Percentiles rank a stretch among this genome's conserved stretches.
These are phyloP conservation scores for Laticauda laticaudata DNA, from an alignment of 2,113 vertebrate species.

Conservation along the genomic window DNA sequence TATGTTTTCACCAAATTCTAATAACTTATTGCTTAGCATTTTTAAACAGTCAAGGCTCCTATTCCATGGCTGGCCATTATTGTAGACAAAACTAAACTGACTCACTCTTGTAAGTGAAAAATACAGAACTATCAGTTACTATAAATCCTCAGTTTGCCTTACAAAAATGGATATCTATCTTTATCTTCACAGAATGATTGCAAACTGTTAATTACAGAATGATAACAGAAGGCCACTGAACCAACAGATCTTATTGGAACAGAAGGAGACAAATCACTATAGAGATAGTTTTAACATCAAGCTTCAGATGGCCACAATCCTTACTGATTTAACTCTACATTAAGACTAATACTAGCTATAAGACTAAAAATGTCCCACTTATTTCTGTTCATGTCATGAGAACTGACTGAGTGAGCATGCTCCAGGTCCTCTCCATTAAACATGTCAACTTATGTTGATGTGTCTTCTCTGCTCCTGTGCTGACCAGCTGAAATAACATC, in stretches of 20 bases:
- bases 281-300: background rate
- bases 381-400: background rate
- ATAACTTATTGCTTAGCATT: background rate
- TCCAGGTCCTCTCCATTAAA: background rate
- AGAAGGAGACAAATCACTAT: background rate
- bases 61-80: background rate
- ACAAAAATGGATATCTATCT: background rate
- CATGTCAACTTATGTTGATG: background rate
- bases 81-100: background rate
- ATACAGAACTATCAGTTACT: background rate
- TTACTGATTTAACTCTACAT: background rate
- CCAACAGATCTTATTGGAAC: background rate
- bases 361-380: background rate
- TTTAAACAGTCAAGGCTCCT: background rate
- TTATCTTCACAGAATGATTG: background rate
- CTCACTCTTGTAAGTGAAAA: background rate
- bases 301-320: background rate
- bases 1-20: background rate
- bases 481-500: background rate
- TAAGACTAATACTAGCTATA: background rate
- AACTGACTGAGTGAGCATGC: background rate
- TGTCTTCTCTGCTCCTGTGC: background rate
- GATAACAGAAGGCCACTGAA: background rate
- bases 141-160: background rate
- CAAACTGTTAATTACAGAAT: background rate